phyloP scores from a whole-genome alignment of 2,113 vertebrate genomes.

The Pluvialis apricaria region DNA sequence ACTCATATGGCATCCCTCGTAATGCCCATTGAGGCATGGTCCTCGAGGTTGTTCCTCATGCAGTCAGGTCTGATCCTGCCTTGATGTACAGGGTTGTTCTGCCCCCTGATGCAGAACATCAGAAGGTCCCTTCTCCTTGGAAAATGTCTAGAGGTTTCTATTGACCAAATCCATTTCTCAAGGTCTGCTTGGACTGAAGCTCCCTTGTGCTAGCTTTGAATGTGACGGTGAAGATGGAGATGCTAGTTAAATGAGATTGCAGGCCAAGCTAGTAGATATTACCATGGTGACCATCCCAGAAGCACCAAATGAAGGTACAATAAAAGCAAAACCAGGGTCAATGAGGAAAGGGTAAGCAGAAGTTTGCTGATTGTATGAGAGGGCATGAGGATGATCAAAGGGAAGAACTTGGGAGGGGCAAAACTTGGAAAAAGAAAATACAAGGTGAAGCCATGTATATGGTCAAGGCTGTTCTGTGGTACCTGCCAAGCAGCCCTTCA shows the following conservation, averaged over 20 bases:
- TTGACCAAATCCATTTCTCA: background rate
- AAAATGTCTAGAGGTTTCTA: background rate
- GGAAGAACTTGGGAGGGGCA: too few species aligned
- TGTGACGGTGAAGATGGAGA: background rate
- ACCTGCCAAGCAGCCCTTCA: background rate
- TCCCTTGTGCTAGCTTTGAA: background rate
- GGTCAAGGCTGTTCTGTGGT: background rate
- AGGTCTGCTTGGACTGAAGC: background rate
- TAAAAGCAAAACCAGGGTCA: background rate
- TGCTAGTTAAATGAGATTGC: background rate
- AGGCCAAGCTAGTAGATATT: background rate
- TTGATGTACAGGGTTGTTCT: background rate
- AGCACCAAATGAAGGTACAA: background rate
- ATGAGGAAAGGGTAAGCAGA: background rate
- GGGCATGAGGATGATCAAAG: background rate
- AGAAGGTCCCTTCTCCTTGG: background rate
- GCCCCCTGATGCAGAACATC: background rate
- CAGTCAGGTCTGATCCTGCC: too few species aligned
- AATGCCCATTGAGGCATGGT: background rate
- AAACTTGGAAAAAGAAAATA: background rate
- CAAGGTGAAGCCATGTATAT: background rate
- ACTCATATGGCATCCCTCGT: background rate
- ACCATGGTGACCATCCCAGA: background rate
- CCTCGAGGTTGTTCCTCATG: background rate
- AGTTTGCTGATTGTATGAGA: background rate